Conservation (phyloP, 2,797 vertebrate genomes). For the Tiaroga cobitis region DNA sequence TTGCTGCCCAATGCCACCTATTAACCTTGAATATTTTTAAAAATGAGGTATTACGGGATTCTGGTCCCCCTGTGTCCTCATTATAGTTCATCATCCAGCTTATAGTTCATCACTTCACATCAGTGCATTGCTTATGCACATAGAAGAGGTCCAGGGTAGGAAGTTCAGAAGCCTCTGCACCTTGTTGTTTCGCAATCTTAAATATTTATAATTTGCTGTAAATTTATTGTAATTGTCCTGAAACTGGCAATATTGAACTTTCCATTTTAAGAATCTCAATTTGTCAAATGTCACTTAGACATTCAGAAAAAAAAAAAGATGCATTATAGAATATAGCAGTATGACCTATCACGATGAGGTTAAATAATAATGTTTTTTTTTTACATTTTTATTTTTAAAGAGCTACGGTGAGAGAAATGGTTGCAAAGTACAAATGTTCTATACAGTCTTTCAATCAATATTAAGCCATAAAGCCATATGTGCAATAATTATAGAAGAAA, state of each 20-base stretch:
- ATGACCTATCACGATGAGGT: neutral
- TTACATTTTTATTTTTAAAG: neutral
- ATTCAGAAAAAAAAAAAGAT: neutral
- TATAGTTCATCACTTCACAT: slow-evolving; percentile 19
- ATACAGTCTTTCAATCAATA: neutral
- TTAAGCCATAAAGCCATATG: neutral
- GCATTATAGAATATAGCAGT: neutral
- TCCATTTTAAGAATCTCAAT: neutral
- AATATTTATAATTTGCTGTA: neutral
- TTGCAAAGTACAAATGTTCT: neutral
- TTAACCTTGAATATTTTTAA: slow-evolving; percentile 51
- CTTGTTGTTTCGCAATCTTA: neutral
- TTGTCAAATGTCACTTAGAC: slow-evolving; percentile 11
- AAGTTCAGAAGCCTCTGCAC: neutral
- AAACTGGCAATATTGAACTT: neutral
- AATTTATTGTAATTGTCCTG: neutral
- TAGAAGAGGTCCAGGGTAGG: neutral
- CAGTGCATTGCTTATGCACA: slow-evolving; percentile 11
- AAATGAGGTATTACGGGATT: slow-evolving; percentile 40
- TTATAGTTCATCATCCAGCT: slow-evolving; percentile 36
- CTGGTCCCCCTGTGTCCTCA: slow-evolving; percentile 45
- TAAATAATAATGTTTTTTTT: neutral
- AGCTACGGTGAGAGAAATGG: neutral
- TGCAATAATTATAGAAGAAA: neutral
- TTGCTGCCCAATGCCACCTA: slow-evolving; percentile 43